Percentiles rank a stretch among this genome's conserved stretches.
Evolutionary conservation across 1,140 invertebrate genomes (phyloP).

Genomic region (Ips typographus): DNA sequence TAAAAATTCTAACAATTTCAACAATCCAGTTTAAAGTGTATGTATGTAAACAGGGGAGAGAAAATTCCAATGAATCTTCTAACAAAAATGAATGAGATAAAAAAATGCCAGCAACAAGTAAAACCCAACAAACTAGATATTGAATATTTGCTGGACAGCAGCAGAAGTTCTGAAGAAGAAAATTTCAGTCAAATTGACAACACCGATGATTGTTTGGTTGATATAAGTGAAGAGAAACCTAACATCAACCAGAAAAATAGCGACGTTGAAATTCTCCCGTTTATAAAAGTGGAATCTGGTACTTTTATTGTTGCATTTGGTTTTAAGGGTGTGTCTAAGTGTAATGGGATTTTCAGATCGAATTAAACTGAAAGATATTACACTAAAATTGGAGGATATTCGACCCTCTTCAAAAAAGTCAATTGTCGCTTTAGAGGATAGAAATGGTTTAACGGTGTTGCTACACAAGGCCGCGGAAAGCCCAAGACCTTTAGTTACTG

Average conservation of each 20-base stretch:
- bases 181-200: constrained; percentile 25
- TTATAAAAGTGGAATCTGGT: no score
- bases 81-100: constrained; percentile 40
- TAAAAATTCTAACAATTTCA: constrained; percentile 1
- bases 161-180: constrained; percentile 16
- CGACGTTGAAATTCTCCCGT: no score
- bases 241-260: no score
- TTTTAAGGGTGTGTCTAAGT: no score
- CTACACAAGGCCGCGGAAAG: constrained; percentile 80
- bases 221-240: constrained; percentile 46
- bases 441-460: constrained; percentile 76
- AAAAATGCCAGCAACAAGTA: constrained; percentile 25
- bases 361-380: constrained; percentile 64
- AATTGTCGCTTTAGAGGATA: constrained; percentile 71
- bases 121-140: constrained; percentile 39
- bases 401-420: constrained; percentile 69
- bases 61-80: constrained; percentile 72
- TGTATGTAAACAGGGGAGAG: constrained; percentile 57
- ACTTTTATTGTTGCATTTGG: no score
- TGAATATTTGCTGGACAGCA: constrained; percentile 40
- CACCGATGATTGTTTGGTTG: constrained; percentile 61
- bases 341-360: constrained; percentile 4
- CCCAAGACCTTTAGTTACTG: constrained; percentile 76
- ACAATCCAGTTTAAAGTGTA: not conserved
- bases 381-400: constrained; percentile 73